A percentile compares a stretch with the other conserved stretches of the same genome.
phyloP scores from a whole-genome alignment of 2,797 vertebrate species.

The Spea hammondii region DNA sequence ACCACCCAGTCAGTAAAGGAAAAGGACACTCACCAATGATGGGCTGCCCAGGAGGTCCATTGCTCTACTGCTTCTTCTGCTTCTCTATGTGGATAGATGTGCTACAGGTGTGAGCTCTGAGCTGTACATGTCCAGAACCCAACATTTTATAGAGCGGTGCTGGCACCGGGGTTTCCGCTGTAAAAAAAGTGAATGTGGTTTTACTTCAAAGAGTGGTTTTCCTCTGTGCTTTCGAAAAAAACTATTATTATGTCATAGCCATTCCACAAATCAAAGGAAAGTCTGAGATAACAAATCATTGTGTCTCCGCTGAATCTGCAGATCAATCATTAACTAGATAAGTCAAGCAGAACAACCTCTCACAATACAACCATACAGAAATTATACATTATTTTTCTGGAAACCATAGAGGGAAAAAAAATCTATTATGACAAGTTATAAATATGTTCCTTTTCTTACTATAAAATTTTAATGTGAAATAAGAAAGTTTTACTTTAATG shows the following conservation, averaged over 20 bases:
- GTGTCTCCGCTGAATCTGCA: neutral
- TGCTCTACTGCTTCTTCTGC: neutral
- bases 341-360: neutral
- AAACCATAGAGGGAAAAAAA: no score
- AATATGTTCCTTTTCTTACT: no score
- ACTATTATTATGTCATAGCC: conserved; percentile 5
- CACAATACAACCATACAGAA: neutral
- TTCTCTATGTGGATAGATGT: neutral
- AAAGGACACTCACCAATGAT: neutral
- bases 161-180: conserved; percentile 14
- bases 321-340: conserved; percentile 10
- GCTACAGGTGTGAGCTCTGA: neutral
- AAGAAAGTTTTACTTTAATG: no score
- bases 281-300: conserved; percentile 4
- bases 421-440: no score
- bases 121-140: neutral
- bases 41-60: neutral
- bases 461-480: no score
- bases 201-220: neutral
- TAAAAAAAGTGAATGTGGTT: neutral
- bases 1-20: no score
- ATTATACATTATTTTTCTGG: neutral
- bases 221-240: conserved; percentile 3
- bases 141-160: conserved; percentile 1
- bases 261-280: neutral